Evolutionary conservation across 2,113 vertebrate species (phyloP).

Genomic region (Anarrhichthys ocellatus): DNA sequence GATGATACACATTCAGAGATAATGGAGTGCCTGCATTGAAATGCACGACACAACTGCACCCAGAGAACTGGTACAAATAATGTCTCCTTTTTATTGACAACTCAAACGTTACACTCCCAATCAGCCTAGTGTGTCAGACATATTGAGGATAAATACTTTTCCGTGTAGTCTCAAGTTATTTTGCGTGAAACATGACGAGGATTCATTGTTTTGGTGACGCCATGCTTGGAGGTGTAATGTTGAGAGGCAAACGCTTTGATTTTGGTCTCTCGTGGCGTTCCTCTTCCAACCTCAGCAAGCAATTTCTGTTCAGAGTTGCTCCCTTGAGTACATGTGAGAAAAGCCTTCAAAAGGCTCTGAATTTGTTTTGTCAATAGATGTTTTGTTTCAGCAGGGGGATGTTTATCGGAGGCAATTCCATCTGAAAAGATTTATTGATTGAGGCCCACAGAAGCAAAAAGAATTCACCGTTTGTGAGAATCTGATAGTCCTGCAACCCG

Average conservation of each 20-base stretch:
- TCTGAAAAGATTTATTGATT: conserved; percentile 67
- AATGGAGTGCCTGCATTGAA: conserved; percentile 32
- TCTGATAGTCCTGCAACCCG: conserved; percentile 14
- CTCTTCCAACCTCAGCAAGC: conserved; percentile 21
- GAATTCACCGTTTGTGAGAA: conserved; percentile 29
- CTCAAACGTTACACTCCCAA: conserved; percentile 7
- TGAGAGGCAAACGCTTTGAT: conserved; percentile 40
- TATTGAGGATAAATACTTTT: conserved; percentile 20
- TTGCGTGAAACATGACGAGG: conserved; percentile 23
- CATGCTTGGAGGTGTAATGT: conserved; percentile 15
- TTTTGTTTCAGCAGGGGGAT: conserved; percentile 49
- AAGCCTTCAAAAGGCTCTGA: conserved; percentile 41
- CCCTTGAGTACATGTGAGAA: conserved; percentile 32
- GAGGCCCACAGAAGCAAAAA: conserved; percentile 15
- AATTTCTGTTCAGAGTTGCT: conserved; percentile 10
- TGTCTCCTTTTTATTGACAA: conserved; percentile 26
- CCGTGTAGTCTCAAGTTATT: background rate
- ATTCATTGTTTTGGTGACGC: conserved; percentile 20
- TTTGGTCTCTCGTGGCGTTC: conserved; percentile 53
- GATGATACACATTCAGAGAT: conserved; percentile 49
- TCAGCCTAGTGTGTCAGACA: conserved; percentile 15
- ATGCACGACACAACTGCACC: conserved; percentile 19
- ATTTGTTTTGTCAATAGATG: conserved; percentile 66
- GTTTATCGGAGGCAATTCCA: conserved; percentile 62
- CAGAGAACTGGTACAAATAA: conserved; percentile 31